These are phyloP conservation scores for Pentamera pediparva DNA, from an alignment of 53 echinoderm and acorn worm genomes.

Conservation along the genomic window DNA sequence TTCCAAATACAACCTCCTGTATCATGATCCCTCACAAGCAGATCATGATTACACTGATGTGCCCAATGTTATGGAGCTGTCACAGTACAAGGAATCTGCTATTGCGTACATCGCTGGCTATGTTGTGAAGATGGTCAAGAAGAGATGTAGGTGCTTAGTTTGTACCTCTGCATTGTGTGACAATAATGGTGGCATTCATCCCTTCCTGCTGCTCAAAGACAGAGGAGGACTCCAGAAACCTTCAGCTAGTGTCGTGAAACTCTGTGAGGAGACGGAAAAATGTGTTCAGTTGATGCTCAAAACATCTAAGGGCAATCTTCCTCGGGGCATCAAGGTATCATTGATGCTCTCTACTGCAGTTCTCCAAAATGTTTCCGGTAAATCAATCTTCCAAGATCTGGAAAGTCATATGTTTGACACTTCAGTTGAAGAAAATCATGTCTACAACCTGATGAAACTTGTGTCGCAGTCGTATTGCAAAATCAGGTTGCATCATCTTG, in stretches of 20 bases:
- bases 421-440: conserved; percentile 28
- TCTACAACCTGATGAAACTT: no score
- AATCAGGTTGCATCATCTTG: conserved; percentile 21
- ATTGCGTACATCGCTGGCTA: conserved; percentile 43
- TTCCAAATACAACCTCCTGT: no score
- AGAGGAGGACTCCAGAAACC: not conserved
- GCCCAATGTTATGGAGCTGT: conserved; percentile 20
- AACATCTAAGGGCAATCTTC: not conserved
- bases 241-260: no score
- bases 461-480: conserved; percentile 19
- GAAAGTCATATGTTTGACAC: not conserved
- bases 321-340: not conserved
- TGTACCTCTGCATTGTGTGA: not conserved
- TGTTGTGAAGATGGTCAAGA: conserved; percentile 34
- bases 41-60: not conserved
- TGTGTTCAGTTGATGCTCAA: no score
- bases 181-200: not conserved
- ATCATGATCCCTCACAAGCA: not conserved
- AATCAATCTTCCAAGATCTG: not conserved
- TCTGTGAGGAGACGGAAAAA: no score
- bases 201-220: not conserved
- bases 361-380: no score
- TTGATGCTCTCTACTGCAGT: not conserved
- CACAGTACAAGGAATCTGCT: not conserved
- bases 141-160: not conserved